Base-by-base conservation (phyloP, 2,888 invertebrate genomes). In the Shargacucullia verbasci region DNA sequence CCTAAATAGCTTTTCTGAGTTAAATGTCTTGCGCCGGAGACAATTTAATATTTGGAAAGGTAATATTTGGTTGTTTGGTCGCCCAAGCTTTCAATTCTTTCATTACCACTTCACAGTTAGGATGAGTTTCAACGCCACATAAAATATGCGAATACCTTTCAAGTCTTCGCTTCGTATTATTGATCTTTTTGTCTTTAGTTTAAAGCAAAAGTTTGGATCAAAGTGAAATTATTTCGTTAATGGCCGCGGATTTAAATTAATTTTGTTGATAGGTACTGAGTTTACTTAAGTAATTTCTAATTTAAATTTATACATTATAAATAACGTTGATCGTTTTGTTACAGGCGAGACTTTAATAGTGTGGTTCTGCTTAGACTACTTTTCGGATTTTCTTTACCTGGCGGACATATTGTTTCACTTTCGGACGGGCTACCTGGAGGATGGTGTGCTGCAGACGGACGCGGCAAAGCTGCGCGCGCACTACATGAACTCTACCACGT, bases 281-380 rank as follows among this genome's bases (percentile, higher is more conserved):
- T 48, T 29, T 11, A n/a, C 9, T 20, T 11, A 38, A 6, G 8
- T 0, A 12, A n/a, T 27, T 12, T 15, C 52, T 48, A 14, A 25
- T 20, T 48, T 39, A 20, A 14, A 1, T 20, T 6, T 8, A 15
- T 31, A 1, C n/a, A n/a, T n/a, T 41, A 31, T 20, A 13, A 56
- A 14, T 49, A 39, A 55, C 8, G 58, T 35, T 27, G 13, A 31
- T 8, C 66, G 20, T 72, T 76, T 90, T 90, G 91, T 94, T 94
- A 31, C 94, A 97, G 97, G 95, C 72, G 97, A 98, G 86, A 98
- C 98, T 80, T 95, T 98, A 73, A 96, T 97, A 83, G 96, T 98
- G 83, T 99, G 99, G 99, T 99, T 99, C 94, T 97, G 98, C 84
- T 95, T 99, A 92, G 99, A 99, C 94, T 99, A 99, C 94, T 96